Evolutionary conservation across 1,140 invertebrate genomes (phyloP).

Genomic region (Zaprionus camerounensis): DNA sequence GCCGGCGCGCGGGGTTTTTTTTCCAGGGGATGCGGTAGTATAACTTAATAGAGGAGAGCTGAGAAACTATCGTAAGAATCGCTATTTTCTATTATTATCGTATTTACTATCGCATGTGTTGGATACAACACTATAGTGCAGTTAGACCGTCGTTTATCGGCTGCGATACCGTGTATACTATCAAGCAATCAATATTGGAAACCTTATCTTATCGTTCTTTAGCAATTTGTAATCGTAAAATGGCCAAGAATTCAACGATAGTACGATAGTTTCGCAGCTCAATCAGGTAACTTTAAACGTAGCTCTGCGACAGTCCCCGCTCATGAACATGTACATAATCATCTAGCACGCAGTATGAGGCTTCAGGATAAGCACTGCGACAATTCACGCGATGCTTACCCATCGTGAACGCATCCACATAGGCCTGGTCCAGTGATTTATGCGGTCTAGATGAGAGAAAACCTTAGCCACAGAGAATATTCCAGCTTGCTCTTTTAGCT

Average conservation of each 20-base stretch:
- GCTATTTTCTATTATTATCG: not conserved
- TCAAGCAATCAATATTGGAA: too few relatives aligned
- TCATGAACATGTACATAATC: slow-evolving; percentile 64
- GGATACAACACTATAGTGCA: too few relatives aligned
- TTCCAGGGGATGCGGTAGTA: slow-evolving; percentile 17
- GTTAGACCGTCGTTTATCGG: too few relatives aligned
- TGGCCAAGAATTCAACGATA: not conserved
- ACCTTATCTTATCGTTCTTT: not conserved
- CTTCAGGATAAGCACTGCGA: slow-evolving; percentile 46
- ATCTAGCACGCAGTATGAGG: slow-evolving; percentile 54
- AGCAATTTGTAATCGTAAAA: not conserved
- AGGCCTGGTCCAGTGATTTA: slow-evolving; percentile 39
- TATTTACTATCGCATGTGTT: not conserved
- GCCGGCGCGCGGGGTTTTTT: slow-evolving; percentile 40
- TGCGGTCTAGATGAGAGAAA: slow-evolving; percentile 44
- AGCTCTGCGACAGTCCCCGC: slow-evolving; percentile 57
- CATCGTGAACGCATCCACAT: slow-evolving; percentile 60
- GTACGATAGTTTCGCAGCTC: not conserved
- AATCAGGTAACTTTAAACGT: slow-evolving; percentile 11
- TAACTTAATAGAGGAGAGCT: not conserved
- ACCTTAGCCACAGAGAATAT: not conserved
- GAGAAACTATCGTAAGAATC: not conserved
- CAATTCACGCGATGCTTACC: slow-evolving; percentile 64
- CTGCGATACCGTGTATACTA: too few relatives aligned
- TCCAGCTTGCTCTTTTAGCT: not conserved